Percentiles rank a stretch among this genome's conserved stretches.
Evolutionary conservation across 2,888 invertebrate species (phyloP).

Genomic region (Venusia cambrica): DNA sequence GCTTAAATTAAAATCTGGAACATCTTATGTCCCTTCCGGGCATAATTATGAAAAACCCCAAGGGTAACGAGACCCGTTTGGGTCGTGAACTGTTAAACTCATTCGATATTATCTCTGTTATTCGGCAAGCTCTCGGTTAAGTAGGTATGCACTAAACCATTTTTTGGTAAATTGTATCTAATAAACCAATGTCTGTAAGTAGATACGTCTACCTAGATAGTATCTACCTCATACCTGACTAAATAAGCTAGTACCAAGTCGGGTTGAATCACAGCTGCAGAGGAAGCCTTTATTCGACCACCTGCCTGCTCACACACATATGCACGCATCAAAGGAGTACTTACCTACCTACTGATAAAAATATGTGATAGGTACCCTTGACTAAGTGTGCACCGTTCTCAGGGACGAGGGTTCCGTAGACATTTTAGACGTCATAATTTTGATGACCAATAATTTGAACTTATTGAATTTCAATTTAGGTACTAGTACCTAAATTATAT

Average conservation of each 20-base stretch:
- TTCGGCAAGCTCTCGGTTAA: no score
- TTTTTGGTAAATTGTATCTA: no score
- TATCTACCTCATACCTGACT: constrained; percentile 6
- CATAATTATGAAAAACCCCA: no score
- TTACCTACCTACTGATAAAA: background rate
- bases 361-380: constrained; percentile 8
- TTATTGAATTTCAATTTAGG: no score
- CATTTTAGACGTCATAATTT: no score
- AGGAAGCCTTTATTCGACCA: constrained; percentile 18
- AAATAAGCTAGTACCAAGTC: constrained; percentile 8
- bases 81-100: no score
- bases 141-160: no score
- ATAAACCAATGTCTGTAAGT: no score
- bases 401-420: constrained; percentile 5
- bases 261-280: constrained; percentile 18
- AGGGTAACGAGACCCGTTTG: no score
- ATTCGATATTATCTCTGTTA: no score
- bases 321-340: constrained; percentile 10
- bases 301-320: constrained; percentile 20
- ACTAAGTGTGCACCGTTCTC: constrained; percentile 2
- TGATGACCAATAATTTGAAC: no score
- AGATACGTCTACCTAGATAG: background rate
- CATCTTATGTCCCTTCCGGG: constrained; percentile 2
- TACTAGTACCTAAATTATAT: no score
- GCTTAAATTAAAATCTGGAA: background rate